Percentiles rank a stretch among this genome's conserved stretches.
phyloP scores from a whole-genome alignment of 2,888 invertebrate species.

The Mythimna pallens region DNA sequence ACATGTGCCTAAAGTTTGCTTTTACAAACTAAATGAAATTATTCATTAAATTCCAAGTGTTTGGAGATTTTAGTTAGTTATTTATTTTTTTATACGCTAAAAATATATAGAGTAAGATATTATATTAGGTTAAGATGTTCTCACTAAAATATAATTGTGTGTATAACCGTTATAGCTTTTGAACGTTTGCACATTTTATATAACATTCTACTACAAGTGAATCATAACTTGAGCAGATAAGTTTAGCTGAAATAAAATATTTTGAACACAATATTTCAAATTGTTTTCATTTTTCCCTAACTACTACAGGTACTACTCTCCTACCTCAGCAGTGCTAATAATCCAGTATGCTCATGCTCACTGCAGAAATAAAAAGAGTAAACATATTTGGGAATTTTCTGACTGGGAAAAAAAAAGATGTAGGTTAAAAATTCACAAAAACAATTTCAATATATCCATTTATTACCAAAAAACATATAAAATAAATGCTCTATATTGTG shows the following conservation, averaged over 20 bases:
- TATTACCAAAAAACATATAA: conserved; percentile 46
- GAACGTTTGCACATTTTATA: conserved; percentile 67
- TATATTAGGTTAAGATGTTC: conserved; percentile 63
- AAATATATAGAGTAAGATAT: conserved; percentile 57
- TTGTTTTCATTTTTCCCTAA: not conserved
- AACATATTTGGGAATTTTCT: not conserved
- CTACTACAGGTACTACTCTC: not conserved
- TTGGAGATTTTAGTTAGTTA: conserved; percentile 53
- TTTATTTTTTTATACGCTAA: conserved; percentile 62
- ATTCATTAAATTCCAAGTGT: conserved; percentile 54
- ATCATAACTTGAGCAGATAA: conserved; percentile 42
- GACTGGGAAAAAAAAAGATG: not conserved
- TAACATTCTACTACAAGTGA: conserved; percentile 42
- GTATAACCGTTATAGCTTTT: conserved; percentile 53
- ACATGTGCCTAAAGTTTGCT: conserved; percentile 65
- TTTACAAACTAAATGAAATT: conserved; percentile 62
- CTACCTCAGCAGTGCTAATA: not conserved
- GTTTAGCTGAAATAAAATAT: conserved; percentile 64
- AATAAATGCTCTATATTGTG: conserved; percentile 39
- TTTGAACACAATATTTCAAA: conserved; percentile 42
- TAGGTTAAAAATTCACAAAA: not conserved
- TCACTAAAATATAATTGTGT: conserved; percentile 50
- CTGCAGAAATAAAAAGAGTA: not conserved
- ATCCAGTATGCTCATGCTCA: too few relatives aligned
- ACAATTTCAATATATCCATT: conserved; percentile 37